phyloP scores from a whole-genome alignment of 1,140 invertebrate species.

The Drosophila saltans region DNA sequence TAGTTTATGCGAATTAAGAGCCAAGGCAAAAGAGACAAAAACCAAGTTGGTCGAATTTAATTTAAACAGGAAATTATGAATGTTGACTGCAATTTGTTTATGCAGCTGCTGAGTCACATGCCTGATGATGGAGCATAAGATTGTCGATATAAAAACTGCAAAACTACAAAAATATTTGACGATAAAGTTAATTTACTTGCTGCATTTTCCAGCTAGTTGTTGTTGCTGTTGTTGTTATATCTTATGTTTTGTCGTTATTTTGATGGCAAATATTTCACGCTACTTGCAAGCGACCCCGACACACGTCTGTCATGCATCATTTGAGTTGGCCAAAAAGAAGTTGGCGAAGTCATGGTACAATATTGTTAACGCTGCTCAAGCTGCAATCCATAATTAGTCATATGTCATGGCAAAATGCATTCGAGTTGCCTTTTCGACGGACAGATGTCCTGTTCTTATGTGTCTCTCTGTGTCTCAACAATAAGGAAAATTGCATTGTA shows the following conservation, averaged over 20 bases:
- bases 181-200: slow-evolving; percentile 77
- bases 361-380: slow-evolving; percentile 35
- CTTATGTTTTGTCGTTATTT: slow-evolving; percentile 66
- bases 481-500: slow-evolving; percentile 63
- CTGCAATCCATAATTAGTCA: slow-evolving; percentile 76
- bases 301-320: slow-evolving; percentile 74
- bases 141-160: slow-evolving; percentile 45
- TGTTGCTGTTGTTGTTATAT: slow-evolving; percentile 26
- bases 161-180: slow-evolving; percentile 47
- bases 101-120: slow-evolving; percentile 72
- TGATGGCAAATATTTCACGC: slow-evolving; percentile 79
- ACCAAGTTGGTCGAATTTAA: slow-evolving; percentile 69
- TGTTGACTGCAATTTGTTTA: slow-evolving; percentile 82
- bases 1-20: slow-evolving; percentile 75
- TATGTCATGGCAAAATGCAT: slow-evolving; percentile 44
- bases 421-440: slow-evolving; percentile 37
- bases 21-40: slow-evolving; percentile 19
- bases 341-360: slow-evolving; percentile 21
- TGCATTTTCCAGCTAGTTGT: slow-evolving; percentile 24
- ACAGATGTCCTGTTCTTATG: slow-evolving; percentile 68
- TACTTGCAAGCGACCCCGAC: slow-evolving; percentile 57
- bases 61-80: slow-evolving; percentile 82
- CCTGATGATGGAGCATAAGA: slow-evolving; percentile 49
- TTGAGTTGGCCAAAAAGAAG: slow-evolving; percentile 56
- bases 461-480: slow-evolving; percentile 38